Base-by-base conservation (phyloP, 2,797 vertebrate genomes). In the Lates japonicus region DNA sequence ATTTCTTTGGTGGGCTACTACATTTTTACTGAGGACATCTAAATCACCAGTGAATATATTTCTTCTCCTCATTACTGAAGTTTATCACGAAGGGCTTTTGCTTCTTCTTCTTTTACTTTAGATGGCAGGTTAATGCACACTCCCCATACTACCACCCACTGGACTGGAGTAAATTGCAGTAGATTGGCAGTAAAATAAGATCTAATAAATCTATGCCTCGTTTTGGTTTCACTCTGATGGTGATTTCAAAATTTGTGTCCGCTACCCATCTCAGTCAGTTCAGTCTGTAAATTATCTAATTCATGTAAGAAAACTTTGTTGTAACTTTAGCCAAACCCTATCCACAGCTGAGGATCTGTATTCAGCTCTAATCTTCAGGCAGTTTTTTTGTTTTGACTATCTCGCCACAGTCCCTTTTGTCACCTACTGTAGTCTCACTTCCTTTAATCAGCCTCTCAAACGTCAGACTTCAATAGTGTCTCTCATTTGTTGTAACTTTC, bases 371-470 rank as follows among this genome's bases (percentile, higher is more conserved):
- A 41, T 11, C 2, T 22, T 8, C 2, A 17, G 6, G 7, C n/a
- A 25, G 12, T 69, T 42, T 63, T 22, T 37, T 37, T 37, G 7
- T 11, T 11, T 11, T 61, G 42, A 1, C 16, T 29, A 10, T 35
- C 3, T 74, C 12, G 5, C 1, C 0, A 7, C 2, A 59, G 9
- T 11, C 3, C 62, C 35, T 16, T n/a, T 1, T n/a, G 7, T 0
- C 14, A 31, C 13, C 31, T 37, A 39, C 17, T n/a, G 8, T 2
- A 3, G 16, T 86, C 42, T 80, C 63, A 74, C 74, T 87, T 89
- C 82, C 80, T 52, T 62, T 14, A 64, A 31, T 9, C 3, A 14
- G 3, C 4, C 0, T 61, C 10, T 33, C 37, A 52, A 48, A 61
- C 1, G 10, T 46, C 31, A 72, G 14, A 54, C 0, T 59, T 54